Percentiles rank a stretch among this genome's conserved stretches.
phyloP scores from a whole-genome alignment of 23 tunicate genomes.

The Botrylloides violaceus region DNA sequence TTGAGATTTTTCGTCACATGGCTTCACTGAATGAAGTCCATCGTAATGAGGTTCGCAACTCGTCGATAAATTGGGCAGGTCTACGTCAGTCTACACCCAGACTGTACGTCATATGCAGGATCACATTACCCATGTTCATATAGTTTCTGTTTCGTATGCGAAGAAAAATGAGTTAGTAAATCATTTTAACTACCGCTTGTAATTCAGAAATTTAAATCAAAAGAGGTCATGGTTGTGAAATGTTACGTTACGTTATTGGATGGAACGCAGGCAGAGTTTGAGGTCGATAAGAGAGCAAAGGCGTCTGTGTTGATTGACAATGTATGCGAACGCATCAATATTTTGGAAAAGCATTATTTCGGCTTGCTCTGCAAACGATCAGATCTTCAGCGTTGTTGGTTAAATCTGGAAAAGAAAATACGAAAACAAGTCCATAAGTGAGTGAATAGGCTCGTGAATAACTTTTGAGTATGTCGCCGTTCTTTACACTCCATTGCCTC shows the following conservation, averaged over 20 bases:
- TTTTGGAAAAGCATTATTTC: conserved; percentile 41
- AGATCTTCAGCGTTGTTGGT: conserved; percentile 28
- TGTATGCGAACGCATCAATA: conserved; percentile 7
- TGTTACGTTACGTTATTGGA: conserved; percentile 7
- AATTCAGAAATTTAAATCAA: too few relatives aligned
- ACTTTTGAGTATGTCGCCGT: neutral
- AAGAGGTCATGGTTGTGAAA: neutral
- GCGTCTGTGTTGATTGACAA: conserved; percentile 1
- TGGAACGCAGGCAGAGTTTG: conserved; percentile 6
- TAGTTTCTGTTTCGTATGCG: too few relatives aligned
- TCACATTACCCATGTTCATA: too few relatives aligned
- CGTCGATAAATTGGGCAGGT: too few relatives aligned
- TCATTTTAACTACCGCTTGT: too few relatives aligned
- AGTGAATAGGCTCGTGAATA: conserved; percentile 26
- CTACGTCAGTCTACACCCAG: too few relatives aligned
- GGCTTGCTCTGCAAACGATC: conserved; percentile 32
- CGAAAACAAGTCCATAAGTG: conserved; percentile 46
- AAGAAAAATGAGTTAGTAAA: too few relatives aligned
- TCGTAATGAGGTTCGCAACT: too few relatives aligned
- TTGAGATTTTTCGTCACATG: too few relatives aligned
- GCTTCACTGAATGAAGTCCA: too few relatives aligned
- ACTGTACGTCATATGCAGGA: too few relatives aligned
- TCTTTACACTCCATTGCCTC: neutral
- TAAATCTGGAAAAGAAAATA: conserved; percentile 34
- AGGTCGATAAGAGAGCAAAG: conserved; percentile 7